phyloP scores from a whole-genome alignment of 2,888 invertebrate species.

The Leucoma salicis region DNA sequence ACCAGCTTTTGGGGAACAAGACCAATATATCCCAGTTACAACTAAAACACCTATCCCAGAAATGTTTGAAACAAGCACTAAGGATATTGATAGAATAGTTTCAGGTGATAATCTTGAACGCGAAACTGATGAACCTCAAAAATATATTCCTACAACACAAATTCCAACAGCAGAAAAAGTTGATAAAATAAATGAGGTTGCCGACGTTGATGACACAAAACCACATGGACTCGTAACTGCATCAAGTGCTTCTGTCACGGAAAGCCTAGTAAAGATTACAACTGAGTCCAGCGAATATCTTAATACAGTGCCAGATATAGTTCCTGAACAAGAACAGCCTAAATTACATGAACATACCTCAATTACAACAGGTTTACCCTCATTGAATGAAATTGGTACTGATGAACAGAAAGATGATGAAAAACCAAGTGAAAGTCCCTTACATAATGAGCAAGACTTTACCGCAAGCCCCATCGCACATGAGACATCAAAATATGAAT shows the following conservation, averaged over 20 bases:
- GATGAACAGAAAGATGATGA: slow-evolving; percentile 6
- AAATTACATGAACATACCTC: slow-evolving; percentile 12
- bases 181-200: slow-evolving; percentile 11
- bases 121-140: slow-evolving; percentile 10
- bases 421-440: slow-evolving; percentile 4
- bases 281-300: slow-evolving; percentile 26
- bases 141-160: slow-evolving; percentile 13
- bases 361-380: slow-evolving; percentile 10
- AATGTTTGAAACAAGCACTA: slow-evolving; percentile 12
- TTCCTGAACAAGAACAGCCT: slow-evolving; percentile 18
- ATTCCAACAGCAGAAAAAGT: slow-evolving; percentile 11
- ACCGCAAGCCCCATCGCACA: slow-evolving; percentile 5
- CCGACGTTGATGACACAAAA: slow-evolving; percentile 5
- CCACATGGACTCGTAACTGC: slow-evolving; percentile 12
- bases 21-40: slow-evolving; percentile 24
- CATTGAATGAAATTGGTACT: slow-evolving; percentile 12
- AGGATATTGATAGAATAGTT: slow-evolving; percentile 12
- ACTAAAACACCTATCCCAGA: slow-evolving; percentile 17
- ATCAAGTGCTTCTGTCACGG: slow-evolving; percentile 8
- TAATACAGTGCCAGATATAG: slow-evolving; percentile 27
- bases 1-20: slow-evolving; percentile 26
- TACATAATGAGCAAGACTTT: slow-evolving; percentile 9
- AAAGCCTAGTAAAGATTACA: slow-evolving; percentile 18
- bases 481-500: slow-evolving; percentile 12
- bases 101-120: slow-evolving; percentile 6